A percentile compares a stretch with the other conserved stretches of the same genome.
phyloP scores from a whole-genome alignment of 2,888 invertebrate species.

The Sesamia inferens region DNA sequence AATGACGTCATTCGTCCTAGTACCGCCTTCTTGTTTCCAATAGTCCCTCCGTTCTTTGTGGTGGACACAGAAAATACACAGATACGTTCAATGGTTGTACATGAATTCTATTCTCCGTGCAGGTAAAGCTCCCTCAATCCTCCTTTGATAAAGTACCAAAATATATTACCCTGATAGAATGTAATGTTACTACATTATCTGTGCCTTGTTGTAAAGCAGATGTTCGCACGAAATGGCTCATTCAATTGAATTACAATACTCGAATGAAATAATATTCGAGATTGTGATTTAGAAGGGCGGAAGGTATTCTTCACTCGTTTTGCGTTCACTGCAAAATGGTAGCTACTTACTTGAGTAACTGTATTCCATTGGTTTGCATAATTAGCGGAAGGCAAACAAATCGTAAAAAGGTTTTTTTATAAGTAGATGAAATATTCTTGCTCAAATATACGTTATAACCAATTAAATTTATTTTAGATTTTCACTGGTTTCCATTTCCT shows the following conservation, averaged over 20 bases:
- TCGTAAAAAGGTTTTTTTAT: background rate
- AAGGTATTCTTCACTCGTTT: conserved; percentile 29
- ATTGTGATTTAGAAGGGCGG: conserved; percentile 41
- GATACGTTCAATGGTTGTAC: conserved; percentile 48
- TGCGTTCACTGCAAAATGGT: background rate
- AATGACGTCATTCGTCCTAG: conserved; percentile 1
- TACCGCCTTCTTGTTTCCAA: background rate
- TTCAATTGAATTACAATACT: conserved; percentile 61
- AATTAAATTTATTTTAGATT: background rate
- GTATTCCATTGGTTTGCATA: background rate
- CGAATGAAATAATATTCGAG: conserved; percentile 45
- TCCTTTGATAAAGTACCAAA: conserved; percentile 63
- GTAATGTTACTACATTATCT: conserved; percentile 62
- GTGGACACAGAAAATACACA: conserved; percentile 52
- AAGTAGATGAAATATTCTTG: background rate
- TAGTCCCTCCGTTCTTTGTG: conserved; percentile 25
- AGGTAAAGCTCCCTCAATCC: conserved; percentile 63
- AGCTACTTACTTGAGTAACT: background rate
- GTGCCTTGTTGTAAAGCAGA: conserved; percentile 54
- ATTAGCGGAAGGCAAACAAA: background rate
- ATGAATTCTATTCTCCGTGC: conserved; percentile 53
- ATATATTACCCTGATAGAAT: conserved; percentile 62
- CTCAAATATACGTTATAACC: background rate
- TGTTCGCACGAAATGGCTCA: conserved; percentile 61
- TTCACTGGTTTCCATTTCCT: background rate